phyloP scores from a whole-genome alignment of 2,113 vertebrate species.

The Isichthys henryi region DNA sequence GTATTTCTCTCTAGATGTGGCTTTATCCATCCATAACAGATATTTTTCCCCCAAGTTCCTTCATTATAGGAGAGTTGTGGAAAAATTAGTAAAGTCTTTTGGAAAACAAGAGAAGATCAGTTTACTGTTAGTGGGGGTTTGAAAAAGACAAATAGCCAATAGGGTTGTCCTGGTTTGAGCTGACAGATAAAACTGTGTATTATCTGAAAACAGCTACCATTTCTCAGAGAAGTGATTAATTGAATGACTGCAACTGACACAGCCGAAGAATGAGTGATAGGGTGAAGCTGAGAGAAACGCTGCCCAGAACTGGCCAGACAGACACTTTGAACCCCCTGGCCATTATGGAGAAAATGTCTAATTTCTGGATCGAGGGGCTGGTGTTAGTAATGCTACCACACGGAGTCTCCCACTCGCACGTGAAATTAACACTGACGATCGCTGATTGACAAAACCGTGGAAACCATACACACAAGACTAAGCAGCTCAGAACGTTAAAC shows the following conservation, averaged over 20 bases:
- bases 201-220: constrained; percentile 11
- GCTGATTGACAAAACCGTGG: background rate
- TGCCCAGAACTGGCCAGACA: background rate
- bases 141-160: background rate
- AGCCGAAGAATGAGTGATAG: background rate
- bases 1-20: background rate
- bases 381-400: background rate
- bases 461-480: background rate
- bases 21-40: background rate
- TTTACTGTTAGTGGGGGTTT: background rate
- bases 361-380: background rate
- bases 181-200: background rate
- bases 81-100: background rate
- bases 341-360: background rate
- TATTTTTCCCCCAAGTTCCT: background rate
- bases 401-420: background rate
- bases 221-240: constrained; percentile 9
- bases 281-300: background rate
- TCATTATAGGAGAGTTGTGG: background rate
- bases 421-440: background rate
- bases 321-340: background rate
- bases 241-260: background rate
- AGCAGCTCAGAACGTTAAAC: background rate
- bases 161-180: background rate
- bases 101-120: background rate